These are phyloP conservation scores for Aphrocallistes beatrix DNA, from an alignment of 37 sponge, comb jelly and placozoan genomes.

Conservation along the genomic window DNA sequence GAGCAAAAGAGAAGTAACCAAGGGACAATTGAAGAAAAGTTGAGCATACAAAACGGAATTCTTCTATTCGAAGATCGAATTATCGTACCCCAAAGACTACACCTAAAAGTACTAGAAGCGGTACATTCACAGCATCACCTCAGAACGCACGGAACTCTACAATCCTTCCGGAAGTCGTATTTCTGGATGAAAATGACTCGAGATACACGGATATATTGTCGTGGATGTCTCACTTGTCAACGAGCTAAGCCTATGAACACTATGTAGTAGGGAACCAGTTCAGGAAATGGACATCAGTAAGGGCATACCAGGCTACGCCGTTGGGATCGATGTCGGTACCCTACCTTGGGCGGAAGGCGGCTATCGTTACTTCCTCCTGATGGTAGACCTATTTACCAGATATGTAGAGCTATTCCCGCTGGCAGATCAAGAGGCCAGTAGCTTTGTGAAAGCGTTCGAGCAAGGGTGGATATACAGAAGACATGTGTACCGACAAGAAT, in stretches of 20 bases:
- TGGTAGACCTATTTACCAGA: not conserved
- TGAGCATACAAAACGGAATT: not conserved
- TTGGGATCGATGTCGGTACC: not conserved
- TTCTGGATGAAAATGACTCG: conserved; percentile 16
- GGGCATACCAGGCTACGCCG: not conserved
- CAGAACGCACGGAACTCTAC: not conserved
- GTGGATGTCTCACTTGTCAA: not conserved
- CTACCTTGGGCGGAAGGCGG: conserved; percentile 13
- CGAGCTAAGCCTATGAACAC: not conserved
- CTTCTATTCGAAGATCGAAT: conserved; percentile 6
- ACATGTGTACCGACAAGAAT: not conserved
- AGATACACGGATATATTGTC: not conserved
- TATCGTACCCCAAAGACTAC: not conserved
- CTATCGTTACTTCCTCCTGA: conserved; percentile 11
- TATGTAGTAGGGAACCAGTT: not conserved
- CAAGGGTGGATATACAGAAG: conserved; percentile 9
- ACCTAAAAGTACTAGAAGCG: not conserved
- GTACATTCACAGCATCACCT: not conserved
- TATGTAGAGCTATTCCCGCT: not conserved
- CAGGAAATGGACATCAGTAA: conserved; percentile 4
- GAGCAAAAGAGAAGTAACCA: not conserved
- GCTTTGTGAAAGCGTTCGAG: not conserved
- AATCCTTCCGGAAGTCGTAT: not conserved
- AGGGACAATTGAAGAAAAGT: not conserved
- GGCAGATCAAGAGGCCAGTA: not conserved